Evolutionary conservation across 2,113 vertebrate genomes (phyloP).

Genomic region (Ptilorrhoa leucosticta): DNA sequence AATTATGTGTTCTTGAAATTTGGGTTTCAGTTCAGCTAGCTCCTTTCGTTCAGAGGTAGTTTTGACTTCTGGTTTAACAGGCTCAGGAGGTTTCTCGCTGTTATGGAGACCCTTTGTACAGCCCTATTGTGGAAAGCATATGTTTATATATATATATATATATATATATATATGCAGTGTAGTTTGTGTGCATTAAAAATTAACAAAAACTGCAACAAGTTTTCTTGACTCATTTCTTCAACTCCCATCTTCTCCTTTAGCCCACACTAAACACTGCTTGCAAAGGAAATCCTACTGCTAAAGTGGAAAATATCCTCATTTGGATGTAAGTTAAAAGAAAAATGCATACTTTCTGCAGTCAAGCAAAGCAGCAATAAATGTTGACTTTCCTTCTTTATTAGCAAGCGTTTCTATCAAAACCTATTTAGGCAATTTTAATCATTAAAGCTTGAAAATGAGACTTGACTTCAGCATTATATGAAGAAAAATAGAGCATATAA

Average conservation of each 20-base stretch:
- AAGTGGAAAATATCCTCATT: background rate
- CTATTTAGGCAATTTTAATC: background rate
- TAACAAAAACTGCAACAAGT: background rate
- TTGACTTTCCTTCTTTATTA: background rate
- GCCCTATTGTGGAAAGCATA: slow-evolving; percentile 74
- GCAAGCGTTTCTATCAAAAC: background rate
- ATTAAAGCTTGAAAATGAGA: background rate
- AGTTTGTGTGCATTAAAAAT: background rate
- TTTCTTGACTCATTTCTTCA: background rate
- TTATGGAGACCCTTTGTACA: slow-evolving; percentile 96
- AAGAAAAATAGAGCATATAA: background rate
- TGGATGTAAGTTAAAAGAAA: background rate
- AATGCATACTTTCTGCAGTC: background rate
- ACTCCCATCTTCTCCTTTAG: background rate
- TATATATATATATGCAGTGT: background rate
- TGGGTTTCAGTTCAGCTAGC: slow-evolving; percentile 81
- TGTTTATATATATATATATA: background rate
- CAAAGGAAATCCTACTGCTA: background rate
- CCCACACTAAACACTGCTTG: background rate
- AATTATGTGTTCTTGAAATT: slow-evolving; percentile 89
- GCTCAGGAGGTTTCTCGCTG: slow-evolving; percentile 91
- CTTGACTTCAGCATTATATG: background rate
- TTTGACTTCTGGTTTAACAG: slow-evolving; percentile 92
- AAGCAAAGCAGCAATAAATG: background rate
- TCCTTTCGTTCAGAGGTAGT: slow-evolving; percentile 86